Base-by-base conservation (phyloP, 2,113 vertebrate genomes). In the Podocnemis expansa region DNA sequence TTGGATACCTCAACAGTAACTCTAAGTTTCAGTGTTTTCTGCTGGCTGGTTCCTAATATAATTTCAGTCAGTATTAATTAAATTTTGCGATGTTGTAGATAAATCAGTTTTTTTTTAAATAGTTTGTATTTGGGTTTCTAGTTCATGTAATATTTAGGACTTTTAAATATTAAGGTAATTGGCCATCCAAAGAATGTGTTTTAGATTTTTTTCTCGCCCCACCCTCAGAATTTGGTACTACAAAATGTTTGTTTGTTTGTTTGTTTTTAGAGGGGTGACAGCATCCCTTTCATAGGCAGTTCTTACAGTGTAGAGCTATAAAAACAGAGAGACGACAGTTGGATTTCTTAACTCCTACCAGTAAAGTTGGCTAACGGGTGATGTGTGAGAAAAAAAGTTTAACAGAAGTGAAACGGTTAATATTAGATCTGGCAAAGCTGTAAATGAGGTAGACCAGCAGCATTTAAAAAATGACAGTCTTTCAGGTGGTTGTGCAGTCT, bases 381-480 rank as follows among this genome's bases (percentile, higher is more conserved):
- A 93, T 95, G 41, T 93, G 45, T 82, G 89, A 95, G 78, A 94
- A 94, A 89, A 85, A 49, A 92, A 93, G 21, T 41, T 56, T 60
- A 67, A 67, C 12, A 81, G 79, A 63, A 93, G 43, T 51, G 79
- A 85, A 78, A 79, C 91, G 90, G 92, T 76, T 93, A 90, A 93
- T 82, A 34, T 31, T 51, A 75, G 80, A 87, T 9, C 78, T 43
- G 49, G 38, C 78, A 85, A 88, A 73, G 51, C 55, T 91, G 38
- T 90, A 84, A 58, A 56, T 80, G 88, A 34, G 52, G 70, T 58
- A 83, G 60, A 51, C 84, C 90, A 79, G 90, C 90, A 79, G 90
- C 67, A 56, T 90, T 95, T 80, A 76, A 92, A 91, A 47, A 93
- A 83, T 73, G 7, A 67, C 51, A 82, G 70, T 49, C 83, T 78